A percentile compares a stretch with the other conserved stretches of the same genome.
Conservation (phyloP, 2,113 vertebrate species). For the Takifugu flavidus region DNA sequence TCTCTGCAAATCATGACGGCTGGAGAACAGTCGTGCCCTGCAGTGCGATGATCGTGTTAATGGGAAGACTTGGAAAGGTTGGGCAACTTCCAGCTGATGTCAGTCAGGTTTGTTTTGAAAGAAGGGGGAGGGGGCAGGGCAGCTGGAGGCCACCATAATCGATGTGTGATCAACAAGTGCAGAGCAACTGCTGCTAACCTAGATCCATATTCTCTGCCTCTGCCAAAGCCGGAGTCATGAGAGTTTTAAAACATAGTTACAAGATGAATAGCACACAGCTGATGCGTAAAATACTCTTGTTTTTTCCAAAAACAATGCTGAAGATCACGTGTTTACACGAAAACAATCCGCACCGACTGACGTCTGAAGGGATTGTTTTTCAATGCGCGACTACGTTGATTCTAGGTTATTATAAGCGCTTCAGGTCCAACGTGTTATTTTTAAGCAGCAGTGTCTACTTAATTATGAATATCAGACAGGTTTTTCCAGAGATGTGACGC, state of each 20-base stretch:
- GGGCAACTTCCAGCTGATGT: conserved; percentile 50
- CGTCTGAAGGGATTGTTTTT: too few species aligned
- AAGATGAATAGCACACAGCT: neutral
- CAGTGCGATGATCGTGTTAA: conserved; percentile 33
- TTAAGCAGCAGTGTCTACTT: conserved; percentile 13
- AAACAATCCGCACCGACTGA: too few species aligned
- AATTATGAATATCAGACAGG: conserved; percentile 26
- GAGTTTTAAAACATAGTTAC: neutral
- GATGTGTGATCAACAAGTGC: conserved; percentile 16
- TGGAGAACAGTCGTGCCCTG: conserved; percentile 46
- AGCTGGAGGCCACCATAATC: neutral
- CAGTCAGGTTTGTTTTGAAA: conserved; percentile 62
- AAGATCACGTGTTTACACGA: too few species aligned
- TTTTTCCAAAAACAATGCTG: neutral
- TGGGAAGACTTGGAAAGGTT: conserved; percentile 30
- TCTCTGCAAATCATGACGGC: conserved; percentile 6
- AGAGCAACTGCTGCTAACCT: conserved; percentile 5
- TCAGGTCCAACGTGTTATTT: conserved; percentile 8
- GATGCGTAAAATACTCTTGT: neutral
- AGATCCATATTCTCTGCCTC: neutral
- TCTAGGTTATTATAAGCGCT: conserved; percentile 47
- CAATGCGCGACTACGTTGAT: conserved; percentile 22
- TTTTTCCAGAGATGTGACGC: conserved; percentile 37
- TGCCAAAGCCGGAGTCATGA: neutral
- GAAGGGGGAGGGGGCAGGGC: conserved; percentile 35